Conservation (phyloP, 2,888 invertebrate species). For the Drosophila dives region DNA sequence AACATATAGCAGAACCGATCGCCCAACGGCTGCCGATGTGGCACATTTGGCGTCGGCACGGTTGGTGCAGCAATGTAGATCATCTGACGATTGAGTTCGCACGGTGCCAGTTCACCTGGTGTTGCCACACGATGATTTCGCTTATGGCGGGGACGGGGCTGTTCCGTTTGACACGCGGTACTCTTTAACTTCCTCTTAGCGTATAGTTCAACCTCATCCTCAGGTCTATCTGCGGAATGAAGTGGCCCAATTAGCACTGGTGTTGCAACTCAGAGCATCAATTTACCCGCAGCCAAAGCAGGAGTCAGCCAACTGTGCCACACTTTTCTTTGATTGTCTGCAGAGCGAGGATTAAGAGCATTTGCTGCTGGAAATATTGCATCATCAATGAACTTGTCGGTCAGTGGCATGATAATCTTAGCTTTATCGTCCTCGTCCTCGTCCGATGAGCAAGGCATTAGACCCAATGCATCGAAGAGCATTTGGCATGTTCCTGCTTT, state of each 20-base stretch:
- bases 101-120: constrained; percentile 35
- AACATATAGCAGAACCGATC: constrained; percentile 74
- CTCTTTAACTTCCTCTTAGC: background rate
- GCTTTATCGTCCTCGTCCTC: background rate
- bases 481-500: constrained; percentile 46
- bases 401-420: background rate
- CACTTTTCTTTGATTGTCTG: background rate
- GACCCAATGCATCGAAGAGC: constrained; percentile 62
- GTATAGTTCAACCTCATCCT: constrained; percentile 57
- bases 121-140: background rate
- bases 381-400: background rate
- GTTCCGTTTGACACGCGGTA: constrained; percentile 58
- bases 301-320: constrained; percentile 58
- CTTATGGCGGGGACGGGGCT: constrained; percentile 39
- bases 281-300: constrained; percentile 51
- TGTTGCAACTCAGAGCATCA: background rate
- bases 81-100: constrained; percentile 57
- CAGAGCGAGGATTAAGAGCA: background rate
- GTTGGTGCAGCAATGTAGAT: constrained; percentile 55
- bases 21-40: constrained; percentile 51
- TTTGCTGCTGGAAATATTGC: background rate
- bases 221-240: constrained; percentile 53
- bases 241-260: background rate
- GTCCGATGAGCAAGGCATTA: constrained; percentile 21
- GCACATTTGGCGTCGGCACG: constrained; percentile 35